These are phyloP conservation scores for Rostratula benghalensis DNA, from an alignment of 2,113 vertebrate genomes.

Conservation along the genomic window DNA sequence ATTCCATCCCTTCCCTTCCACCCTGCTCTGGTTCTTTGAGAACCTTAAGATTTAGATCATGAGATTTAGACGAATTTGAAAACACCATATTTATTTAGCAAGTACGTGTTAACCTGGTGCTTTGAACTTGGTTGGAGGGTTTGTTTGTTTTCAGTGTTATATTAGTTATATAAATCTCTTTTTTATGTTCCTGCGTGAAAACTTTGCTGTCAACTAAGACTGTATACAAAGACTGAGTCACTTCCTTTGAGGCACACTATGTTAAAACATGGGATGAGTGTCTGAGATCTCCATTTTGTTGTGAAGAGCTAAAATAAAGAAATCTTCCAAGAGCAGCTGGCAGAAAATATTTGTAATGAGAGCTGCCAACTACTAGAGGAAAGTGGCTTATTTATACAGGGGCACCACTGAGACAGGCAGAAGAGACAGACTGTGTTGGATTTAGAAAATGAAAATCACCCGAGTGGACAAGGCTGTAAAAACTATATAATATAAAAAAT, in stretches of 20 bases:
- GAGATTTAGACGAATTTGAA: constrained; percentile 37
- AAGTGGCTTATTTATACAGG: constrained; percentile 63
- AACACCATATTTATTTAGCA: constrained; percentile 54
- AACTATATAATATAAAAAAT: constrained; percentile 24
- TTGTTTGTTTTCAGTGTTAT: constrained; percentile 62
- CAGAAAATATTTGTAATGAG: constrained; percentile 60
- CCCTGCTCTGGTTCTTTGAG: background rate
- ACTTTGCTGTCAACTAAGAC: constrained; percentile 20
- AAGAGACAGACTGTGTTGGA: constrained; percentile 19
- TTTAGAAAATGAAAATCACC: constrained; percentile 56
- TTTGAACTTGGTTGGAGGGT: constrained; percentile 66
- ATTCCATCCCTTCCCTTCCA: background rate
- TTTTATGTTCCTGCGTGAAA: constrained; percentile 45
- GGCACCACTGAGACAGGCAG: constrained; percentile 56
- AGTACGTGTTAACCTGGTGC: constrained; percentile 46
- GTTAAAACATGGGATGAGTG: constrained; percentile 38
- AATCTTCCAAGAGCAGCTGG: constrained; percentile 66
- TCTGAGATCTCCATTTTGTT: constrained; percentile 60
- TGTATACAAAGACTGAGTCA: constrained; percentile 48
- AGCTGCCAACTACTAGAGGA: constrained; percentile 52
- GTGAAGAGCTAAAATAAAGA: constrained; percentile 63
- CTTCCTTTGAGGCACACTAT: constrained; percentile 53
- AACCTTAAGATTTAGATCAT: background rate
- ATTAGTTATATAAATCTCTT: constrained; percentile 66
- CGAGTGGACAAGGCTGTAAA: constrained; percentile 53